Percentiles rank a stretch among this genome's conserved stretches.
Conservation (phyloP, 2,113 vertebrate genomes). For the Orthochromis indermauri region DNA sequence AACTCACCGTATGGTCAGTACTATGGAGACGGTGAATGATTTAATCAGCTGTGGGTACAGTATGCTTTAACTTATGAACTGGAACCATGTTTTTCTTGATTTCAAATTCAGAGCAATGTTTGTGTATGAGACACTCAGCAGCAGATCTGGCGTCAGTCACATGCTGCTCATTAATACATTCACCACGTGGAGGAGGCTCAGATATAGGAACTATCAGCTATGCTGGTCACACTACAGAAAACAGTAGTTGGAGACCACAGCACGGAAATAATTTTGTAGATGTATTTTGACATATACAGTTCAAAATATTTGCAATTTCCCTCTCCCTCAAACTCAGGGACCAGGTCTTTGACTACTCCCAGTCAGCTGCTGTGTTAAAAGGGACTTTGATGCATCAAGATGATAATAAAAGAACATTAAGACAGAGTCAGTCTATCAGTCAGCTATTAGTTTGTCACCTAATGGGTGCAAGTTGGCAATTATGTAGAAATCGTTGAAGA, state of each 20-base stretch:
- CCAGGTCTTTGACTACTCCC: not conserved
- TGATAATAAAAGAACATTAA: not conserved
- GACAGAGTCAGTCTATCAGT: not conserved
- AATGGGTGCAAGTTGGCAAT: not conserved
- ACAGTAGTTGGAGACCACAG: not conserved
- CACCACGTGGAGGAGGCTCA: not conserved
- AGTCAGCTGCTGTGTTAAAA: not conserved
- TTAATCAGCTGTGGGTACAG: not conserved
- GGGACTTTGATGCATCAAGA: not conserved
- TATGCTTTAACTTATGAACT: not conserved
- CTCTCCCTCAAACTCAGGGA: rapidly evolving
- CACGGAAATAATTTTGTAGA: not conserved
- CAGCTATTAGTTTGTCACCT: not conserved
- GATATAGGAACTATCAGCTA: not conserved
- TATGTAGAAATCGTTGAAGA: not conserved
- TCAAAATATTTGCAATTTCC: not conserved
- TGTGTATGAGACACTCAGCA: not conserved
- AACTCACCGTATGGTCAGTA: not conserved
- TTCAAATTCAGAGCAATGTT: not conserved
- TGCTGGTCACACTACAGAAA: not conserved
- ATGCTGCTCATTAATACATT: not conserved
- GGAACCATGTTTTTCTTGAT: not conserved
- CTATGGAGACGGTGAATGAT: not conserved
- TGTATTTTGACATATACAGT: not conserved
- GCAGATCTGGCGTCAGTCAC: not conserved